These are phyloP conservation scores for Eunapius fragilis DNA, from an alignment of 37 sponge, comb jelly and placozoan species.

Conservation along the genomic window DNA sequence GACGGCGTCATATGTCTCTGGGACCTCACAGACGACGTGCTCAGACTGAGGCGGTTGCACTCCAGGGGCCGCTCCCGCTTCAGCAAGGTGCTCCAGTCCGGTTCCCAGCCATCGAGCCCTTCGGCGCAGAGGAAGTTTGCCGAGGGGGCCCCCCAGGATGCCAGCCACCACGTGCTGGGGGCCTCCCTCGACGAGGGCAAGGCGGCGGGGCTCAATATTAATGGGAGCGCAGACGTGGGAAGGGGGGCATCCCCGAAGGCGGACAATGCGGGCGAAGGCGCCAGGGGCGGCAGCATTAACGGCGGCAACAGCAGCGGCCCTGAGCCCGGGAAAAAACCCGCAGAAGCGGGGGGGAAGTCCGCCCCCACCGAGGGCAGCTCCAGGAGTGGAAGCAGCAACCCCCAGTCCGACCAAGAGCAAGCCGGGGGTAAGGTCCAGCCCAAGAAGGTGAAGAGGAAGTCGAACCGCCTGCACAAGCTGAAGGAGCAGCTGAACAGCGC, in stretches of 20 bases:
- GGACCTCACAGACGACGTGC: slow-evolving; percentile 86
- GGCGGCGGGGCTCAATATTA: background rate
- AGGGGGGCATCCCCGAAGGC: background rate
- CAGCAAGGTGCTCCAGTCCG: background rate
- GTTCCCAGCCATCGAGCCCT: background rate
- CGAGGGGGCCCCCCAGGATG: background rate
- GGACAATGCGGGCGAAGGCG: background rate
- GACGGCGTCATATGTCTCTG: slow-evolving; percentile 90
- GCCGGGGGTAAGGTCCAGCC: background rate
- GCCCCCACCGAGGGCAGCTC: background rate
- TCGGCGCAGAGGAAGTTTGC: background rate
- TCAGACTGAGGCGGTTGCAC: slow-evolving; percentile 41
- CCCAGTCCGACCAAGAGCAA: background rate
- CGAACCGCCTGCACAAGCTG: background rate
- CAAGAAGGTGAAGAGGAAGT: background rate
- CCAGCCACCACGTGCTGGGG: background rate
- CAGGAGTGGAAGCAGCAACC: background rate
- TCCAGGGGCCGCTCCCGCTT: slow-evolving; percentile 28
- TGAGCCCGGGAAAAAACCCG: background rate
- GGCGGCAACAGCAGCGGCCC: background rate
- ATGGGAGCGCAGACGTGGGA: background rate
- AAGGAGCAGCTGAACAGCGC: background rate
- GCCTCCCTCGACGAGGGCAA: background rate
- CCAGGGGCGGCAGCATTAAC: background rate
- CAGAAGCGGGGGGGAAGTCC: background rate